phyloP scores from a whole-genome alignment of 2,113 vertebrate species.

The Sander lucioperca region DNA sequence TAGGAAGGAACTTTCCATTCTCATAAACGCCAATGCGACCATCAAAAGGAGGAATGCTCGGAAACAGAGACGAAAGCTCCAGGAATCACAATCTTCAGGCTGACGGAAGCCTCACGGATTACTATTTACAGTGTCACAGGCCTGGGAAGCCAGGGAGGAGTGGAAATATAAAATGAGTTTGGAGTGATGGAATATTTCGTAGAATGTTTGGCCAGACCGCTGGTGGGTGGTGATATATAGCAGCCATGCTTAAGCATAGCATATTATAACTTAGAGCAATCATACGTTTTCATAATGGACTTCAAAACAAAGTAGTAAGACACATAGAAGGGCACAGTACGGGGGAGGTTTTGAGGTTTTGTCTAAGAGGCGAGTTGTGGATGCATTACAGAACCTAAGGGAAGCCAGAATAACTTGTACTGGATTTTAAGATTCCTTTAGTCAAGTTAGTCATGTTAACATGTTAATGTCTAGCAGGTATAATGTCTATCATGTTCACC shows the following conservation, averaged over 20 bases:
- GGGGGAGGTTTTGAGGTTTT: background rate
- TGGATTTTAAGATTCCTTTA: background rate
- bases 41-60: slow-evolving; percentile 75
- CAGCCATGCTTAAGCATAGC: slow-evolving; percentile 36
- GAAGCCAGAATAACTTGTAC: background rate
- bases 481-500: background rate
- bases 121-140: slow-evolving; percentile 74
- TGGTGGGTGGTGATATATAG: slow-evolving; percentile 58
- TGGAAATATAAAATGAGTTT: slow-evolving; percentile 70
- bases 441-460: background rate
- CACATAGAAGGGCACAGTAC: background rate
- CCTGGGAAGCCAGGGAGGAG: slow-evolving; percentile 62
- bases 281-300: slow-evolving; percentile 27
- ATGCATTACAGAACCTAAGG: background rate
- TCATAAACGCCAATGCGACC: slow-evolving; percentile 71
- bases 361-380: background rate
- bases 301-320: slow-evolving; percentile 10
- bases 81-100: slow-evolving; percentile 78
- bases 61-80: slow-evolving; percentile 77
- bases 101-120: slow-evolving; percentile 65
- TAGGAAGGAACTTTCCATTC: slow-evolving; percentile 80
- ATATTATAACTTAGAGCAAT: slow-evolving; percentile 51
- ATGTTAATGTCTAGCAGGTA: background rate
- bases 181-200: slow-evolving; percentile 58
- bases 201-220: slow-evolving; percentile 65